Evolutionary conservation across 2,888 invertebrate species (phyloP).

Genomic region (Seira musarum): DNA sequence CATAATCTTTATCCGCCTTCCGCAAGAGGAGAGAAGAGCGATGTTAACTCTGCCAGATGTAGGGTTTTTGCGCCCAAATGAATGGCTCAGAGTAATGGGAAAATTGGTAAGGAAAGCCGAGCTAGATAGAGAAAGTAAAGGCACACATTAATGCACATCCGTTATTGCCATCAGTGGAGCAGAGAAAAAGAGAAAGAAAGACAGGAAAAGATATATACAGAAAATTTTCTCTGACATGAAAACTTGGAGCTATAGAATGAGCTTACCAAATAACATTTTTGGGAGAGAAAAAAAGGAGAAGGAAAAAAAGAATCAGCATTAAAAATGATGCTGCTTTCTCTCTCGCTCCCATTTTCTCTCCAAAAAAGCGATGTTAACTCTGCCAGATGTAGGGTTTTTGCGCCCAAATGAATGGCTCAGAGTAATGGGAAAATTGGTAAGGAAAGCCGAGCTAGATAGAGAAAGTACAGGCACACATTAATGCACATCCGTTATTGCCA

Average conservation of each 20-base stretch:
- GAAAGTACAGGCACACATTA: constrained; percentile 10
- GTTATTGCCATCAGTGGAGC: not conserved
- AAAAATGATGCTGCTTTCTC: constrained; percentile 57
- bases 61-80: constrained; percentile 20
- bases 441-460: constrained; percentile 3
- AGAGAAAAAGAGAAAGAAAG: constrained; percentile 1
- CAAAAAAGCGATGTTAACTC: constrained; percentile 23
- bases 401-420: constrained; percentile 2
- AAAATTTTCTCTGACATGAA: not conserved
- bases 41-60: constrained; percentile 55
- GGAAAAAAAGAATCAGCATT: constrained; percentile 51
- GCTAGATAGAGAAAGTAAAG: constrained; percentile 1
- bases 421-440: constrained; percentile 5
- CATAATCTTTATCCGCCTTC: not conserved
- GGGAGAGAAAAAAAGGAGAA: too few relatives aligned
- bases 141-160: constrained; percentile 18
- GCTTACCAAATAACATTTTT: constrained; percentile 10
- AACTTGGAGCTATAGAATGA: not conserved
- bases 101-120: constrained; percentile 2
- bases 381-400: constrained; percentile 48
- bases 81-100: constrained; percentile 2
- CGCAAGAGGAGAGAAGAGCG: not conserved
- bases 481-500: constrained; percentile 15
- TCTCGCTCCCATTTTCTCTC: constrained; percentile 15
- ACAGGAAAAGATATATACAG: constrained; percentile 11